These are phyloP conservation scores for Punctoribates punctum DNA, from an alignment of 2,888 invertebrate genomes.

Conservation along the genomic window DNA sequence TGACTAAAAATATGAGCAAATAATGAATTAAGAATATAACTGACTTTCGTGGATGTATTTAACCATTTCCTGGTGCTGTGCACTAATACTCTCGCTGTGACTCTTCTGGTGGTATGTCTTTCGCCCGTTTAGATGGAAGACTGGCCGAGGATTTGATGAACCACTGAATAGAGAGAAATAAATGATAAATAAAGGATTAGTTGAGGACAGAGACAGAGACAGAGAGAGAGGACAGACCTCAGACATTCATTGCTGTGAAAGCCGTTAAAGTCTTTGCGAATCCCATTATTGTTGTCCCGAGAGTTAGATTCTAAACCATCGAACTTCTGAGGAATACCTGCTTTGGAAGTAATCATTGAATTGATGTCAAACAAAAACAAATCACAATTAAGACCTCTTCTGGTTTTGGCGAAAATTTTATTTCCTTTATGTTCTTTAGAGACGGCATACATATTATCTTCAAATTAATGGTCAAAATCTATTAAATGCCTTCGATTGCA, in stretches of 20 bases:
- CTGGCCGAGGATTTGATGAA: constrained; percentile 53
- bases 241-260: background rate
- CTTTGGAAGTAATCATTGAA: background rate
- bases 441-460: constrained; percentile 70
- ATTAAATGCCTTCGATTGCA: background rate
- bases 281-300: constrained; percentile 53
- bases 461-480: background rate
- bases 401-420: constrained; percentile 80
- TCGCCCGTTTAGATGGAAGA: constrained; percentile 33
- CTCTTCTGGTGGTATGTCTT: constrained; percentile 57
- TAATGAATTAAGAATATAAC: constrained; percentile 52
- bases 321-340: constrained; percentile 75
- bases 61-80: constrained; percentile 81
- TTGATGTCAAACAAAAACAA: constrained; percentile 37
- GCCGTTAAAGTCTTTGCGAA: constrained; percentile 5
- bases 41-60: constrained; percentile 81
- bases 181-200: too few relatives aligned
- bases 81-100: constrained; percentile 64
- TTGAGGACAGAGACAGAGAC: too few relatives aligned
- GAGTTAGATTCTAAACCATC: constrained; percentile 69
- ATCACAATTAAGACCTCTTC: constrained; percentile 62
- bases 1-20: too few relatives aligned
- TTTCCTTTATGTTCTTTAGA: constrained; percentile 71
- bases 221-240: background rate
- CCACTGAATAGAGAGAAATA: constrained; percentile 55